Percentiles rank a stretch among this genome's conserved stretches.
These are phyloP conservation scores for Formicarius rufipectus DNA, from an alignment of 2,113 vertebrate species.

Conservation along the genomic window DNA sequence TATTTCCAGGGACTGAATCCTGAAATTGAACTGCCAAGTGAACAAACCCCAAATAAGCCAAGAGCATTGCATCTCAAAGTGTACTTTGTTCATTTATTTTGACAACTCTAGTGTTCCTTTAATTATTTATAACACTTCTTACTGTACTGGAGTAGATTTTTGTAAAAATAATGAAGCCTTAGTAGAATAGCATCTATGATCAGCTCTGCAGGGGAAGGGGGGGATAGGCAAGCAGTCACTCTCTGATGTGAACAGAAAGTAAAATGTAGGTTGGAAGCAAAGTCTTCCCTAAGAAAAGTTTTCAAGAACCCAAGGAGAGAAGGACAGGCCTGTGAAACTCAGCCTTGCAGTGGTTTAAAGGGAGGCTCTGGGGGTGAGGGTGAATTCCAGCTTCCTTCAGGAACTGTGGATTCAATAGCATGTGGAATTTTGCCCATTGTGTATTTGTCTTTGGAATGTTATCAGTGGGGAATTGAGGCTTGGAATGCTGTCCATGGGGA, in stretches of 20 bases:
- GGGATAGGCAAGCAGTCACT: neutral
- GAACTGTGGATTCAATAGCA: neutral
- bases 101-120: slow-evolving; percentile 64
- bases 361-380: neutral
- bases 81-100: slow-evolving; percentile 67
- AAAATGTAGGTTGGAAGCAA: slow-evolving; percentile 25
- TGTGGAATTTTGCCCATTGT: neutral
- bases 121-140: slow-evolving; percentile 66
- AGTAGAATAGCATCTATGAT: slow-evolving; percentile 18
- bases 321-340: neutral
- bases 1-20: slow-evolving; percentile 9
- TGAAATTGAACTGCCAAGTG: slow-evolving; percentile 2
- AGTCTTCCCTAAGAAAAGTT: neutral
- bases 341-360: neutral
- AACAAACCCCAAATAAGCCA: slow-evolving; percentile 52
- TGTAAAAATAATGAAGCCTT: slow-evolving; percentile 68
- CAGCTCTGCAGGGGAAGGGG: slow-evolving; percentile 32
- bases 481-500: neutral
- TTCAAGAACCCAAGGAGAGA: neutral
- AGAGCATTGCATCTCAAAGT: slow-evolving; percentile 44
- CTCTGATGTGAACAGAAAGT: slow-evolving; percentile 14
- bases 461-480: neutral
- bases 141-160: slow-evolving; percentile 56
- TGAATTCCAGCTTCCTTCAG: neutral
- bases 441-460: neutral